Percentiles rank a stretch among this genome's conserved stretches.
These are phyloP conservation scores for Arrhopalites spinosus DNA, from an alignment of 2,888 invertebrate genomes.

Conservation along the genomic window DNA sequence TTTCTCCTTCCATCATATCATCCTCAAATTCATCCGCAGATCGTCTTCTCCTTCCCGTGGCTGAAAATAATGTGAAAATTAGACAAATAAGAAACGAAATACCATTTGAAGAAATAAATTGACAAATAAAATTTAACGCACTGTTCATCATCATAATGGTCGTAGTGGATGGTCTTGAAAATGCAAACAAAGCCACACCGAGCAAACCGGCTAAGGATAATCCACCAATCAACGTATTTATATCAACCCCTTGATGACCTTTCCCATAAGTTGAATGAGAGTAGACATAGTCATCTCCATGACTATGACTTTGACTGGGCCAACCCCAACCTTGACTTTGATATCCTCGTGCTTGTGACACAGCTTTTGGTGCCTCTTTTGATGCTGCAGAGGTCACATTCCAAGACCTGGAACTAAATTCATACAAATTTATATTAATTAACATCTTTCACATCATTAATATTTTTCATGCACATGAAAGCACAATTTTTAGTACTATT, in stretches of 20 bases:
- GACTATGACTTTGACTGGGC: no score
- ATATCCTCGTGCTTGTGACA: constrained; percentile 2
- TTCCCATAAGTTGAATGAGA: constrained; percentile 7
- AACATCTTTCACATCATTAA: no score
- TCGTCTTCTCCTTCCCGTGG: constrained; percentile 30
- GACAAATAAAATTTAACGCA: background rate
- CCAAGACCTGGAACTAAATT: background rate
- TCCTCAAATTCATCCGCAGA: constrained; percentile 25
- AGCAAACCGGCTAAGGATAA: constrained; percentile 9
- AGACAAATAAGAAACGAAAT: background rate
- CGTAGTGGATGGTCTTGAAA: constrained; percentile 1
- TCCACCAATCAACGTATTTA: constrained; percentile 9
- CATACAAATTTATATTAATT: no score
- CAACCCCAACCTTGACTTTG: constrained; percentile 29
- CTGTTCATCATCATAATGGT: constrained; percentile 27
- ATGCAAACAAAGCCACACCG: constrained; percentile 3
- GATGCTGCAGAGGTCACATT: background rate
- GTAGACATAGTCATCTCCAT: constrained; percentile 1
- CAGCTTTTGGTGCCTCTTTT: background rate
- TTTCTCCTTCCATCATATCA: constrained; percentile 34
- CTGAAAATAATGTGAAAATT: background rate
- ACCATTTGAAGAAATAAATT: background rate
- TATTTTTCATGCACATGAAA: no score
- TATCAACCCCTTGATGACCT: constrained; percentile 2
- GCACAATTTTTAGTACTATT: no score